Conservation (phyloP, 2,113 vertebrate species). For the Ictidomys tridecemlineatus region DNA sequence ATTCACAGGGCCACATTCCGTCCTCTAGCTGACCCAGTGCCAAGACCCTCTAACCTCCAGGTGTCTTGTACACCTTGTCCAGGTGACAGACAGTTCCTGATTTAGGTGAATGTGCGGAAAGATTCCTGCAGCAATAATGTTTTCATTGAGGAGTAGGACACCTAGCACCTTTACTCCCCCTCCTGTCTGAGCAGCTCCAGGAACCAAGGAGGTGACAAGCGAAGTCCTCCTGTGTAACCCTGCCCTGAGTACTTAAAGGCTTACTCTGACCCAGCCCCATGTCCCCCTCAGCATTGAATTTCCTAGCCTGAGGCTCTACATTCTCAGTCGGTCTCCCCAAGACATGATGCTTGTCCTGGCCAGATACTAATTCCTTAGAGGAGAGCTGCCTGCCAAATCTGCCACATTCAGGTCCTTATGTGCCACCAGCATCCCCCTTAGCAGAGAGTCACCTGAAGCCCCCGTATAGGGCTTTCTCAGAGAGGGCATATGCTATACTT, state of each 20-base stretch:
- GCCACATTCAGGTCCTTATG: not conserved
- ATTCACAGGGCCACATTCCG: not conserved
- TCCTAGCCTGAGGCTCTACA: not conserved
- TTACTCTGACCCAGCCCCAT: not conserved
- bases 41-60: not conserved
- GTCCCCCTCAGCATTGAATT: not conserved
- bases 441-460: not conserved
- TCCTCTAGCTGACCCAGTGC: not conserved
- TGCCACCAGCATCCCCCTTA: not conserved
- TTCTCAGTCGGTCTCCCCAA: no score
- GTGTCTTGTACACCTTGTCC: not conserved
- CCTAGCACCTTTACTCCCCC: not conserved
- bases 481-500: not conserved
- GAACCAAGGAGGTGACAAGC: not conserved
- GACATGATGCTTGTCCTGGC: not conserved
- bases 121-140: no score
- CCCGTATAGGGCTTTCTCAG: not conserved
- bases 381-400: not conserved
- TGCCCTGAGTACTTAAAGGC: not conserved
- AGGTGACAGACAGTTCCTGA: not conserved
- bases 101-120: accelerated
- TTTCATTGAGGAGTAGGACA: accelerated
- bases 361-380: not conserved
- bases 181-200: not conserved
- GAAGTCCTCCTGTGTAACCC: not conserved